A percentile compares a stretch with the other conserved stretches of the same genome.
Conservation (phyloP, 2,113 vertebrate species). For the Atrichornis clamosus region DNA sequence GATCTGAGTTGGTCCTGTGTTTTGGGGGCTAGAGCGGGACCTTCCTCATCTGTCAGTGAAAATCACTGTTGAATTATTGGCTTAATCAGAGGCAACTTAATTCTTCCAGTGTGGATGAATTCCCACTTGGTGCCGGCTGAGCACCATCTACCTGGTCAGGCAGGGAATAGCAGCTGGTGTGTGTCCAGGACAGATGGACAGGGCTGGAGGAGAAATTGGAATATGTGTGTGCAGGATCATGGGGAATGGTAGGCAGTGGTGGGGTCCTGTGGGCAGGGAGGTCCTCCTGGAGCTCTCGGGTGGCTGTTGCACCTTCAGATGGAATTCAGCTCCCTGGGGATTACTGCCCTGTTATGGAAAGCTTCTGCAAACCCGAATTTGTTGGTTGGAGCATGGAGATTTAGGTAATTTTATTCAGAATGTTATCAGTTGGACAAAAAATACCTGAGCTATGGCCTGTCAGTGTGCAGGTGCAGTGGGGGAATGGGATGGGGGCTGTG, state of each 20-base stretch:
- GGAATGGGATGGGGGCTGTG: not conserved
- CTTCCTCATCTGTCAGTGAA: not conserved
- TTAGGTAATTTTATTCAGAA: not conserved
- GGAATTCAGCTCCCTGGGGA: not conserved
- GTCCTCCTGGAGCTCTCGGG: not conserved
- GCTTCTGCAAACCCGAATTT: not conserved
- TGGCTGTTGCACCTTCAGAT: not conserved
- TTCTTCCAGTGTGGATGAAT: not conserved
- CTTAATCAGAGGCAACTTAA: not conserved
- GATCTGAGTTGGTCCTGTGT: not conserved
- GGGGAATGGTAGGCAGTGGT: not conserved
- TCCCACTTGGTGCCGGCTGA: conserved; percentile 14
- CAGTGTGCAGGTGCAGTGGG: not conserved
- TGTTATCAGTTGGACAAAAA: not conserved
- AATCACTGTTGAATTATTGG: not conserved
- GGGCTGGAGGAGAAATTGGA: not conserved
- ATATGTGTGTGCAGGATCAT: rapidly evolving
- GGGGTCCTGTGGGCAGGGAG: not conserved
- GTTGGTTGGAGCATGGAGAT: not conserved
- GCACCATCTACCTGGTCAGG: conserved; percentile 63
- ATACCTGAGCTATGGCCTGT: rapidly evolving
- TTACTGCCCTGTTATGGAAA: not conserved
- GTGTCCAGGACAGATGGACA: not conserved
- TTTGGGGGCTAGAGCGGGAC: not conserved
- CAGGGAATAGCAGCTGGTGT: conserved; percentile 44